phyloP scores from a whole-genome alignment of 2,797 vertebrate genomes.

The Anguilla obscura region DNA sequence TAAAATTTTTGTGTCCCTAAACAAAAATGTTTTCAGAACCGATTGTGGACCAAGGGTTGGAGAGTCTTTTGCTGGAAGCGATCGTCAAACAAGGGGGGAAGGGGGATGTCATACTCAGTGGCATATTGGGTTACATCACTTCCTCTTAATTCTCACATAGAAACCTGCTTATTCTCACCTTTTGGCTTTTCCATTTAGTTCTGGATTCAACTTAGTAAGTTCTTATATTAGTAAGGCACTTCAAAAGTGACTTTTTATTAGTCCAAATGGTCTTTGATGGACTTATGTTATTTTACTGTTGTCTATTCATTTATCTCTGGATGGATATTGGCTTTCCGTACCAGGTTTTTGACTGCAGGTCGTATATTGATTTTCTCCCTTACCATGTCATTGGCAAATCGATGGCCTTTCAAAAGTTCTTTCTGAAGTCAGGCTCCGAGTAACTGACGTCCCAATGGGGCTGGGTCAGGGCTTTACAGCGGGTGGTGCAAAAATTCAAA shows the following conservation, averaged over 20 bases:
- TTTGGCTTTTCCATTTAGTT: background rate
- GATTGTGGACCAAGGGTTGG: too few species aligned
- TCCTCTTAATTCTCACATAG: too few species aligned
- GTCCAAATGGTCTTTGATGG: background rate
- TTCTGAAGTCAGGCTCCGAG: background rate
- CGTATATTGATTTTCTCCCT: background rate
- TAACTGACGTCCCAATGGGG: background rate
- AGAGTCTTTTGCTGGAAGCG: too few species aligned
- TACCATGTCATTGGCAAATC: slow-evolving; percentile 3
- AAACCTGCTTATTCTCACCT: too few species aligned
- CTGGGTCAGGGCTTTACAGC: background rate
- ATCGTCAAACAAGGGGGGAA: too few species aligned
- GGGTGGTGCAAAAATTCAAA: background rate
- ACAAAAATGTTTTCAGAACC: too few species aligned
- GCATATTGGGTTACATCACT: too few species aligned
- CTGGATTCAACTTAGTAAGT: background rate
- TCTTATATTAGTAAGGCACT: too few species aligned
- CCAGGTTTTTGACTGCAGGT: background rate
- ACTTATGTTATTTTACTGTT: background rate
- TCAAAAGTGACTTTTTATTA: background rate
- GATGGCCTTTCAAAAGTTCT: background rate
- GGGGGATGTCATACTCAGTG: background rate
- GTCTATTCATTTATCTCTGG: background rate
- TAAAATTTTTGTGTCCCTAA: too few species aligned
- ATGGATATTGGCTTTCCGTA: background rate